A percentile compares a stretch with the other conserved stretches of the same genome.
Evolutionary conservation across 2,113 vertebrate species (phyloP).

Genomic region (Naja naja): DNA sequence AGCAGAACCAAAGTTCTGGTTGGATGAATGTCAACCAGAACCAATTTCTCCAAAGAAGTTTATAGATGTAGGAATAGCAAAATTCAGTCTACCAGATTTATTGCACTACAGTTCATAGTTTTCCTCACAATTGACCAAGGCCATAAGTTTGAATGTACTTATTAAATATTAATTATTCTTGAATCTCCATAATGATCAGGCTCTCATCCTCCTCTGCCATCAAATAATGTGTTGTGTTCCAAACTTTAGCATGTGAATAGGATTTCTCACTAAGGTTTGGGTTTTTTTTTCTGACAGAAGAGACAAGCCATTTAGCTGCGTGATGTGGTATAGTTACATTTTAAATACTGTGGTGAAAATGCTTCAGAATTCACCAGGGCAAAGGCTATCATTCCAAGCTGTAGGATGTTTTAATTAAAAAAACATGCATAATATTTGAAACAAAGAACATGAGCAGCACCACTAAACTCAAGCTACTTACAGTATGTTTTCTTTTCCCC

Average conservation of each 20-base stretch:
- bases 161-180: background rate
- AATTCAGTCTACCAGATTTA: background rate
- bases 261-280: background rate
- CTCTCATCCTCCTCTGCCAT: background rate
- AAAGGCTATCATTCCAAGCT: background rate
- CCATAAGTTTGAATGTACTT: background rate
- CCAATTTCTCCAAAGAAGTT: background rate
- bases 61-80: background rate
- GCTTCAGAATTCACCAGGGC: background rate
- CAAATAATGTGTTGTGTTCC: background rate
- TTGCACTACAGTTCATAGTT: background rate
- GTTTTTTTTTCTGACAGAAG: background rate
- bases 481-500: background rate
- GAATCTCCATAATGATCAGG: background rate
- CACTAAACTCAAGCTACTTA: background rate
- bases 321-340: background rate
- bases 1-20: background rate
- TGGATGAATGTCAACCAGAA: background rate
- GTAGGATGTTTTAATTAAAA: background rate
- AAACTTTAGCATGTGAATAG: background rate
- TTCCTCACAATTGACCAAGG: background rate
- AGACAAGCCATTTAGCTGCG: background rate
- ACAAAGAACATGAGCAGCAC: background rate
- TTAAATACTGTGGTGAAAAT: background rate
- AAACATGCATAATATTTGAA: background rate